Evolutionary conservation across 2,888 invertebrate species (phyloP).

Genomic region (Diadromus collaris): DNA sequence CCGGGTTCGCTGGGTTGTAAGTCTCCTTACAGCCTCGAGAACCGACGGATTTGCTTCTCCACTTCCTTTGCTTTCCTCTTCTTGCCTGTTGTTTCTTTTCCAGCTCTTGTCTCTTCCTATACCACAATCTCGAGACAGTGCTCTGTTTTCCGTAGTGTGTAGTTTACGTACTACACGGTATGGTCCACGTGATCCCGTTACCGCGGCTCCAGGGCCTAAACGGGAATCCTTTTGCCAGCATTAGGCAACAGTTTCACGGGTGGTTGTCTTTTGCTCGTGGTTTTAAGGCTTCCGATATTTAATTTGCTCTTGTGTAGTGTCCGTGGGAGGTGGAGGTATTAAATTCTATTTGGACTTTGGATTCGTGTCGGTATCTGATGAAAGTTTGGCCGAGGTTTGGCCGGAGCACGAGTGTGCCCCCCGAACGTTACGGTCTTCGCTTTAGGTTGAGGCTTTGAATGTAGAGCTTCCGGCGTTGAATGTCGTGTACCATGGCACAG

Average conservation of each 20-base stretch:
- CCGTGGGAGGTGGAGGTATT: background rate
- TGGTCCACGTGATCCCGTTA: constrained; percentile 30
- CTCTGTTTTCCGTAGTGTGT: constrained; percentile 17
- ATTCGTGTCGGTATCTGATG: background rate
- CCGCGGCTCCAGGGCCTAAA: constrained; percentile 5
- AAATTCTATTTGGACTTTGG: background rate
- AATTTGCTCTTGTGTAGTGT: too few species aligned
- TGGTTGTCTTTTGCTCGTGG: too few species aligned
- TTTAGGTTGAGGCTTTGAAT: background rate
- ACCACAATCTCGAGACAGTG: constrained; percentile 2
- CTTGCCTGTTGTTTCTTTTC: constrained; percentile 29
- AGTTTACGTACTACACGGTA: constrained; percentile 26
- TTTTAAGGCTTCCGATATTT: too few species aligned
- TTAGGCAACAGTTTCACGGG: too few species aligned
- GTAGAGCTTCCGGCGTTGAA: constrained; percentile 7
- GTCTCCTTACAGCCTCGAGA: constrained; percentile 49
- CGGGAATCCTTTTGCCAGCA: background rate
- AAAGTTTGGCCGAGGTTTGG: background rate
- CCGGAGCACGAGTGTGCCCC: background rate
- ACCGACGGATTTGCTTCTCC: constrained; percentile 48
- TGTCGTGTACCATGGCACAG: background rate
- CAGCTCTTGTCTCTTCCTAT: constrained; percentile 20
- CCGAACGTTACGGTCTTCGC: background rate
- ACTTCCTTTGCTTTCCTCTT: constrained; percentile 25
- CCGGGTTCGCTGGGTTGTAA: constrained; percentile 42